Percentiles rank a stretch among this genome's conserved stretches.
Evolutionary conservation across 2,888 invertebrate species (phyloP).

Genomic region (Nowickia ferox): DNA sequence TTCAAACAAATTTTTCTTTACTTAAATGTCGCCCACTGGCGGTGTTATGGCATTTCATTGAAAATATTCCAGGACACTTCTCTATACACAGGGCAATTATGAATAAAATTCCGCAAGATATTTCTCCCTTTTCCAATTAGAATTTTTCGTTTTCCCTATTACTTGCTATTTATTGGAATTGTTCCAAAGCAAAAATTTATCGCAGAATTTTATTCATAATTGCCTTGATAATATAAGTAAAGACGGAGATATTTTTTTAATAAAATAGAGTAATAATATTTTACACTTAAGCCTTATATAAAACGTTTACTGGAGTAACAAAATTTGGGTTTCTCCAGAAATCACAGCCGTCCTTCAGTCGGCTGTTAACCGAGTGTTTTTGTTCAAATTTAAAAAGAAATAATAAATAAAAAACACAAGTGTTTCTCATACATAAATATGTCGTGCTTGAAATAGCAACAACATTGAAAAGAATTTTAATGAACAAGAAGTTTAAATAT

Average conservation of each 20-base stretch:
- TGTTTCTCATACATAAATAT: neutral
- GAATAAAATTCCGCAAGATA: too few species aligned
- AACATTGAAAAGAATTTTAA: slow-evolving; percentile 27
- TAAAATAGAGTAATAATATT: neutral
- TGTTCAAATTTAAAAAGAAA: neutral
- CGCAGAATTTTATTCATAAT: too few species aligned
- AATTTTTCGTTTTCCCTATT: too few species aligned
- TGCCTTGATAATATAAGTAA: too few species aligned
- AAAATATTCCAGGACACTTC: neutral
- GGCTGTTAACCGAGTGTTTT: slow-evolving; percentile 1
- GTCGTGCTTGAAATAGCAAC: slow-evolving; percentile 17
- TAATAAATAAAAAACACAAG: slow-evolving; percentile 31
- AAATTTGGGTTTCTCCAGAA: neutral
- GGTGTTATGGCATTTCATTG: neutral
- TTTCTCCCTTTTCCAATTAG: too few species aligned
- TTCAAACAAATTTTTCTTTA: too few species aligned
- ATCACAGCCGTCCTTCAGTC: neutral
- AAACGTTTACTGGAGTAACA: neutral
- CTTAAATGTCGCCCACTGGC: neutral
- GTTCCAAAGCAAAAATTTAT: too few species aligned
- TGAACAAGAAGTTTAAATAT: slow-evolving; percentile 40
- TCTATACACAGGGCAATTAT: neutral
- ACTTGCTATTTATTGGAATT: too few species aligned
- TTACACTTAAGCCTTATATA: slow-evolving; percentile 4
- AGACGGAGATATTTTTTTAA: neutral